phyloP scores from a whole-genome alignment of 1,140 invertebrate species.

The Battus philenor region DNA sequence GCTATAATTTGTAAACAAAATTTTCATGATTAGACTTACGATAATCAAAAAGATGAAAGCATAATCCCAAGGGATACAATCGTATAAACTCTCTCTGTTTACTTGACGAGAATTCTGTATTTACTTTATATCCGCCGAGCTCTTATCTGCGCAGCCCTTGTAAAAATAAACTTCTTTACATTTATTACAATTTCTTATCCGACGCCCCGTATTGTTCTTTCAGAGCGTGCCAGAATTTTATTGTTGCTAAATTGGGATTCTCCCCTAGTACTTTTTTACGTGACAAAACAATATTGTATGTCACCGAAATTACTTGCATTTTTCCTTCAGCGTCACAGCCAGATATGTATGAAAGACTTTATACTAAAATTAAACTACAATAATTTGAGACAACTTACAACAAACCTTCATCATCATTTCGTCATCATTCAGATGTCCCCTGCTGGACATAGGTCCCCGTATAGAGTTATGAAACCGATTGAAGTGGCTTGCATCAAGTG shows the following conservation, averaged over 20 bases:
- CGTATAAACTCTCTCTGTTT: conserved; percentile 18
- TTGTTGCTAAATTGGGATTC: conserved; percentile 19
- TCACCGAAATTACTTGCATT: too few species aligned
- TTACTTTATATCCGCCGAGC: conserved; percentile 19
- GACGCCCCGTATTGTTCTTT: conserved; percentile 34
- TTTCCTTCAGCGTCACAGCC: too few species aligned
- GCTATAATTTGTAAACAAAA: conserved; percentile 10
- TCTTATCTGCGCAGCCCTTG: conserved; percentile 39
- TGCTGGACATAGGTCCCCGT: too few species aligned
- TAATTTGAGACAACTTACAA: too few species aligned
- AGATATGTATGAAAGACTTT: too few species aligned
- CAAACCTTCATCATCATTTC: too few species aligned
- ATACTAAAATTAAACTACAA: too few species aligned
- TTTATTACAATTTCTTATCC: conserved; percentile 48
- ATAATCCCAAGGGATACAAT: conserved; percentile 15
- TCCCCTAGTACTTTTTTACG: conserved; percentile 19
- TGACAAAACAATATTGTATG: conserved; percentile 22
- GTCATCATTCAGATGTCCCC: too few species aligned
- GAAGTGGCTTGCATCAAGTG: too few species aligned
- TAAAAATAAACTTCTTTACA: conserved; percentile 43
- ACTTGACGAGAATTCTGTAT: conserved; percentile 18
- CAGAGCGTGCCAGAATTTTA: conserved; percentile 27
- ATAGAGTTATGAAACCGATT: too few species aligned
- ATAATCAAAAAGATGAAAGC: conserved; percentile 16
- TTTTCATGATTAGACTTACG: conserved; percentile 9